Conservation (phyloP, 2,797 vertebrate genomes). For the Falco berigora region DNA sequence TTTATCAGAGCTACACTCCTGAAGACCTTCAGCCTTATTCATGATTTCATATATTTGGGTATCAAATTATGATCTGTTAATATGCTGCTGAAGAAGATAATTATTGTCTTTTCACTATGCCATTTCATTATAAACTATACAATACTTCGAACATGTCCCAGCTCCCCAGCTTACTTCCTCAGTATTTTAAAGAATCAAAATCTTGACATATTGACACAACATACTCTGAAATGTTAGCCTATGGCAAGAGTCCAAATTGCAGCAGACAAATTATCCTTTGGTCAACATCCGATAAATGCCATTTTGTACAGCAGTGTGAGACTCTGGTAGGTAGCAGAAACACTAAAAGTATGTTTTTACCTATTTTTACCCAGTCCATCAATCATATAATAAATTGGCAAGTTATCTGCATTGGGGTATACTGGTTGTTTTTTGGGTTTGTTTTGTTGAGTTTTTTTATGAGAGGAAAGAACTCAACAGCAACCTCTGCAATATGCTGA, state of each 20-base stretch:
- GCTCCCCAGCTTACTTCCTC: background rate
- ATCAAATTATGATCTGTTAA: background rate
- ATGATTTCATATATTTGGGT: background rate
- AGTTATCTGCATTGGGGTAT: background rate
- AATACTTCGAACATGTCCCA: background rate
- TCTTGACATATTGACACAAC: background rate
- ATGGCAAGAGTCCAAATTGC: background rate
- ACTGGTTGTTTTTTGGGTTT: background rate
- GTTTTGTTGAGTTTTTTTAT: background rate
- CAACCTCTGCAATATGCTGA: background rate
- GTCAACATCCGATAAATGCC: background rate
- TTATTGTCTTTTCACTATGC: background rate
- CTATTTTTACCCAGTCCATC: background rate
- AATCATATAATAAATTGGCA: background rate
- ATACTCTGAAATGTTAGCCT: background rate
- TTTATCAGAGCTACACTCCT: background rate
- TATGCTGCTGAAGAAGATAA: background rate
- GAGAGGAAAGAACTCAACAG: background rate
- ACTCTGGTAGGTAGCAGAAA: background rate
- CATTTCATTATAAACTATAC: background rate
- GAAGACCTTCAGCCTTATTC: background rate
- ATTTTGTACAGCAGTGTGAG: rapidly evolving
- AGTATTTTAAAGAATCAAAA: background rate
- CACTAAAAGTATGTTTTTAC: background rate
- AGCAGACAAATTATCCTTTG: background rate